A percentile compares a stretch with the other conserved stretches of the same genome.
phyloP scores from a whole-genome alignment of 30 jellyfish, hydroid and myxozoan genomes.

The Chironex yamaguchii region DNA sequence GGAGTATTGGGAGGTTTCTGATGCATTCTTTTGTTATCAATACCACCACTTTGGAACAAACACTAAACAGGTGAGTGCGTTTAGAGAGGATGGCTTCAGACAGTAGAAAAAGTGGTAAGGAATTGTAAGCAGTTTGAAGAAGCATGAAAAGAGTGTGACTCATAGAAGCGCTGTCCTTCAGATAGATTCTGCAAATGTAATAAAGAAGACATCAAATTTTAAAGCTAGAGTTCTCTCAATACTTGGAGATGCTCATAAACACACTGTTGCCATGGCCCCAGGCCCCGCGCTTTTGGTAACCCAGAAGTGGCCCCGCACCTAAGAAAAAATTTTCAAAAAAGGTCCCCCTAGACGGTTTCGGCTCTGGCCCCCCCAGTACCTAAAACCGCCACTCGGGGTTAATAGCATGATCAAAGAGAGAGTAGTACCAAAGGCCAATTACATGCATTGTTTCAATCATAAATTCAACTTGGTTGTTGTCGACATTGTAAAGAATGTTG shows the following conservation, averaged over 20 bases:
- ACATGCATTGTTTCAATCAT: conserved; percentile 50
- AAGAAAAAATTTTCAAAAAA: too few relatives aligned
- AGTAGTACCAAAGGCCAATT: conserved; percentile 51
- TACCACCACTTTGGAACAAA: neutral
- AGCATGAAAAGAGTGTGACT: too few relatives aligned
- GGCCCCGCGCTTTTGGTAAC: too few relatives aligned
- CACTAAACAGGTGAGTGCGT: conserved; percentile 5
- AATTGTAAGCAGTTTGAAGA: too few relatives aligned
- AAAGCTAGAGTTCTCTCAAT: conserved; percentile 1
- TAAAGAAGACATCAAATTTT: too few relatives aligned
- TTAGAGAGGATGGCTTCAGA: conserved; percentile 12
- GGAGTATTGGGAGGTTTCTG: conserved; percentile 28
- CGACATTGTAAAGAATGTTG: conserved; percentile 2
- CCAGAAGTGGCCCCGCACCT: too few relatives aligned
- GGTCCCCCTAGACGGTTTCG: conserved; percentile 10
- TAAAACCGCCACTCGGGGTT: conserved; percentile 24
- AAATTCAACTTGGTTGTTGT: conserved; percentile 30
- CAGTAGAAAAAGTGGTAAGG: conserved; percentile 48
- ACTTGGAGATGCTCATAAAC: neutral
- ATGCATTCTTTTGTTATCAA: conserved; percentile 35
- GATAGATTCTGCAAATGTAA: too few relatives aligned
- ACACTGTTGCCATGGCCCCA: too few relatives aligned
- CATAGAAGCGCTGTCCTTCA: too few relatives aligned
- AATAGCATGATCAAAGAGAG: conserved; percentile 14
- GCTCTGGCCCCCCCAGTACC: conserved; percentile 38